Evolutionary conservation across 2,888 invertebrate species (phyloP), one percentile per base, ranked within the genome.

Genomic region (Ypsolopha sequella): DNA sequence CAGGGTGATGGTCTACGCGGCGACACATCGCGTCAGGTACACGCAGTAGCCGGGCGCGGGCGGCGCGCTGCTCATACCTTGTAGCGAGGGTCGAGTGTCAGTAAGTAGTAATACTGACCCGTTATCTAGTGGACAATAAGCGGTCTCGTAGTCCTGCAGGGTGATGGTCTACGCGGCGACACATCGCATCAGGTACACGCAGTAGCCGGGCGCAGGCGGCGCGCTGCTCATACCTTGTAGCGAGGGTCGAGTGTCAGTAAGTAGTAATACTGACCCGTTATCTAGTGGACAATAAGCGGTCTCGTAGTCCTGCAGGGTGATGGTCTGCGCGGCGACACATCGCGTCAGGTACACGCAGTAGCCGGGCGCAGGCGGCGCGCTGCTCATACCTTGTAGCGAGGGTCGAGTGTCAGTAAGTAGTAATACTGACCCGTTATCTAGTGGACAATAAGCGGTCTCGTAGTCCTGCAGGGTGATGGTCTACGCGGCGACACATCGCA

Each of bases 131-230:
- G 64, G 52, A 61, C 87, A 87, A 63, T 76, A 75, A 6, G 66
- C 62, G 34, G 56, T 57, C 35, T 53, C 58, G 67, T 85, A 87
- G 8, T 60, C 50, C 7, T 66, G 65, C 2, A 58, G 60, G 34
- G 68, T 66, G 56, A 80, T 68, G 52, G 54, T 41, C 38, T 56
- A 58, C 6, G 81, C 76, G 34, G 70, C 62, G 38, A 47, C 59
- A 56, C 84, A 84, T 11, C 77, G 68, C 49, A 76, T 70, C 43
- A 87, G 59, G 63, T 86, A 85, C 44, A 77, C 76, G 60, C 86
- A 87, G 48, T 67, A 60, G 36, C 80, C 79, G 2, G 60, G 56
- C 36, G n/a, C n/a, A n/a, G n/a, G n/a, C n/a, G n/a, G n/a, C n/a
- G 61, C 55, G 47, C 66, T 66, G 53, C 59, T 59, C 34, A 53